phyloP scores from a whole-genome alignment of 2,888 invertebrate genomes.

The Holacanthella duospinosa region DNA sequence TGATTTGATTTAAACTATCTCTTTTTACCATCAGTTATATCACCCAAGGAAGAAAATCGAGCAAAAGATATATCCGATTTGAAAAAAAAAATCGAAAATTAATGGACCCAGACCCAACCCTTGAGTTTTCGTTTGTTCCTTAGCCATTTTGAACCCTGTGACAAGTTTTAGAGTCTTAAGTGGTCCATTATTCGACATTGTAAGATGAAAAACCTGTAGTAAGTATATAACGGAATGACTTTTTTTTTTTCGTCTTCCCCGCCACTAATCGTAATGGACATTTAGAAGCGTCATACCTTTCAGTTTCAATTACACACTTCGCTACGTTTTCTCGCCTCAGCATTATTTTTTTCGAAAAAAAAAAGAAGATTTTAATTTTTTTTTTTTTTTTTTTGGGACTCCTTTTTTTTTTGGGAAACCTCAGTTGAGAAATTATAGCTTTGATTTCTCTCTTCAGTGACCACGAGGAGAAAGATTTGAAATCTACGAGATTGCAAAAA shows the following conservation, averaged over 20 bases:
- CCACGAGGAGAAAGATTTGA: neutral
- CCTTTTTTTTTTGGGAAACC: too few relatives aligned
- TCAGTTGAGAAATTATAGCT: neutral
- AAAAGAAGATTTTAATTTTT: too few relatives aligned
- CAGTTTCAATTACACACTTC: slow-evolving; percentile 18
- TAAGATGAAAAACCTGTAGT: neutral
- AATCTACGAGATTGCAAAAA: neutral
- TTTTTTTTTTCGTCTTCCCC: neutral
- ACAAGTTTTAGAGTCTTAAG: neutral
- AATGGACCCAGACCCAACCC: neutral
- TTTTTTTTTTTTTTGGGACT: too few relatives aligned
- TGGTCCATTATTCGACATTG: neutral
- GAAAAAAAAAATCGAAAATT: neutral
- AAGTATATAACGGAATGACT: neutral
- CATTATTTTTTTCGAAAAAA: neutral
- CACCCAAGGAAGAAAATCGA: neutral
- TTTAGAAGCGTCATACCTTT: slow-evolving; percentile 17
- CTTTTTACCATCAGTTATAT: neutral
- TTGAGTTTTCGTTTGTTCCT: too few relatives aligned
- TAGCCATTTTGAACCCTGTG: too few relatives aligned
- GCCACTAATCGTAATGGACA: slow-evolving; percentile 23
- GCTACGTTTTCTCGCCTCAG: slow-evolving; percentile 3
- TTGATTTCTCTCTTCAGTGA: neutral
- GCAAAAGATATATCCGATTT: neutral
- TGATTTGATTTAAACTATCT: slow-evolving; percentile 3